A percentile compares a stretch with the other conserved stretches of the same genome.
These are phyloP conservation scores for Chaetodon trifascialis DNA, from an alignment of 2,113 vertebrate species.

Conservation along the genomic window DNA sequence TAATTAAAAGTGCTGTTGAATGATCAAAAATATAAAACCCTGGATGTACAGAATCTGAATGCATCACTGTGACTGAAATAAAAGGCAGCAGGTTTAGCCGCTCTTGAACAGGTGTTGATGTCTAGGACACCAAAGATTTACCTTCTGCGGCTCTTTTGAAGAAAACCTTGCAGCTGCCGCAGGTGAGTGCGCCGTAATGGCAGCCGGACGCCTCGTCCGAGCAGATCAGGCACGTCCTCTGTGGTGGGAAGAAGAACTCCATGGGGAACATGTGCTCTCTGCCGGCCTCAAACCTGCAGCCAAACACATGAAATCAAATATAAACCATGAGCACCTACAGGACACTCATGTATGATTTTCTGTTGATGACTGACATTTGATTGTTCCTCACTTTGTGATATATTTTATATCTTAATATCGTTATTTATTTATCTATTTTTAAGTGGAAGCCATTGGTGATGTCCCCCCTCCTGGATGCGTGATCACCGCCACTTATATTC, in stretches of 20 bases:
- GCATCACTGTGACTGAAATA: background rate
- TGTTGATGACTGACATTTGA: background rate
- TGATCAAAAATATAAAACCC: background rate
- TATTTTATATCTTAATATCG: background rate
- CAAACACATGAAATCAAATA: conserved; percentile 31
- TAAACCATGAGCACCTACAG: background rate
- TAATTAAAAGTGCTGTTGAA: background rate
- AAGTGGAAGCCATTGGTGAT: background rate
- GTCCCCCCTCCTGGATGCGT: background rate
- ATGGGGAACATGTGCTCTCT: conserved; percentile 94
- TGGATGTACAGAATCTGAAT: background rate
- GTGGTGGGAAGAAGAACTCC: conserved; percentile 97
- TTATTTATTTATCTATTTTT: background rate
- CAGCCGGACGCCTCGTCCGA: conserved; percentile 98
- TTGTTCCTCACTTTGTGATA: background rate
- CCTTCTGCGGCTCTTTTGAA: conserved; percentile 99
- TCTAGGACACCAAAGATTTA: conserved; percentile 65
- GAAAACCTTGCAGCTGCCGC: conserved; percentile 99
- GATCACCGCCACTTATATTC: background rate
- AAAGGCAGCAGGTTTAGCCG: background rate
- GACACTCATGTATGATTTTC: background rate
- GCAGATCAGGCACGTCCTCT: conserved; percentile 96
- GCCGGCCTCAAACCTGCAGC: conserved; percentile 88
- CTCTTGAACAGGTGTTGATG: background rate
- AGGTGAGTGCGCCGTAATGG: conserved; percentile 98